Evolutionary conservation across 2,888 invertebrate genomes (phyloP), one percentile per base, ranked within the genome.

Genomic region (Drosophila nr. perissopoda): DNA sequence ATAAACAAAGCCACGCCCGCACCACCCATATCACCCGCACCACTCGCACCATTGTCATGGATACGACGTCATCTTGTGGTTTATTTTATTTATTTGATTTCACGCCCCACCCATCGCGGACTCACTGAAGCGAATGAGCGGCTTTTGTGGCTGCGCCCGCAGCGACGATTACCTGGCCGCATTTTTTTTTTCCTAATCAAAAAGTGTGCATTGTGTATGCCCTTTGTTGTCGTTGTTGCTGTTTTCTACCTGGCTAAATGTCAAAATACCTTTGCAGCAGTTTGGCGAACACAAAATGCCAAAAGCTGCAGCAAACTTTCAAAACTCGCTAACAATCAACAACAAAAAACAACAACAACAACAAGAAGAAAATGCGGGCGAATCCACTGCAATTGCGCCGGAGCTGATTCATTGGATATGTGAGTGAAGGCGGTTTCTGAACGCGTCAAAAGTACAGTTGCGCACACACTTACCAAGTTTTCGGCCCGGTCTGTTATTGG

Each of bases 41-140:
- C 40, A 53, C 57, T 59, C 31, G 51, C 45, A 49, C 54, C 64
- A 86, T 87, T 78, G 87, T 78, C 89, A 87, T 87, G 86, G 78
- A 66, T 76, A 87, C 87, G 76, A 87, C 87, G 89, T 87, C 87
- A 87, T 89, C 87, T 87, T 87, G 89, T 75, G 89, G 87, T 85
- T 89, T 83, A 77, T 75, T 83, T 87, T 85, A 87, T 85, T 87
- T 85, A 85, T 87, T 85, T 87, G 76, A 85, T 87, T 85, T 85
- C 70, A 74, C 69, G 72, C 77, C 69, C 77, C 42, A 68, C 81
- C 69, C 80, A 77, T 57, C 27, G 27, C 54, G 29, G 21, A 31
- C 21, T 52, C 67, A 76, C 21, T 61, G 76, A 68, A 51, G 58
- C 73, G 65, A 53, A 31, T 3, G 62, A 73, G 69, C 73, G 60